Evolutionary conservation across 1,140 invertebrate genomes (phyloP).

Genomic region (Grapholita molesta): DNA sequence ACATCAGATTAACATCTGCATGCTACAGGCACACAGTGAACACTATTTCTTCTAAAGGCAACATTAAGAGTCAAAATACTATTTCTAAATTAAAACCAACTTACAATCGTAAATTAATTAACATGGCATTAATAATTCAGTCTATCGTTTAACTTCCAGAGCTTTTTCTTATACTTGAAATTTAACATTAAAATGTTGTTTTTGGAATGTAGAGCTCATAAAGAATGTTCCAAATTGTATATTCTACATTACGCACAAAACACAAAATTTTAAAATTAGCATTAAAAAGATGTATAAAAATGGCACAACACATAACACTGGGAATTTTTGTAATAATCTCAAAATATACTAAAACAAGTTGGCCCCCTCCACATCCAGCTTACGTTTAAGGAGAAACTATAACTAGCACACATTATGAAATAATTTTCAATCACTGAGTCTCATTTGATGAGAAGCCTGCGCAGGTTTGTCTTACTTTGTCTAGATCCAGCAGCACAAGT

Average conservation of each 20-base stretch:
- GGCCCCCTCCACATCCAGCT: not conserved
- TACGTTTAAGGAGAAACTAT: not conserved
- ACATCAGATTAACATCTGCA: not conserved
- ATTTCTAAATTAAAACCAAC: slow-evolving; percentile 9
- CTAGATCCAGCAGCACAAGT: slow-evolving; percentile 54
- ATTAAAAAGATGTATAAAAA: slow-evolving; percentile 5
- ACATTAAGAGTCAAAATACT: slow-evolving; percentile 1
- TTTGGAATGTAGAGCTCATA: slow-evolving; percentile 10
- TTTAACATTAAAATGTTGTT: slow-evolving; percentile 1
- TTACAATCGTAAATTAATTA: slow-evolving; percentile 11
- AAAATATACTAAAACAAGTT: slow-evolving; percentile 11
- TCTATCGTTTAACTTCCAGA: slow-evolving; percentile 17
- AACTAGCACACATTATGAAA: not conserved
- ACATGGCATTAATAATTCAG: slow-evolving; percentile 15
- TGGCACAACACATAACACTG: slow-evolving; percentile 10
- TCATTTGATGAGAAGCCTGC: slow-evolving; percentile 41
- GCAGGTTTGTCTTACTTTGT: slow-evolving; percentile 67
- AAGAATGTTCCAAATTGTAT: not conserved
- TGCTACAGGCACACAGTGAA: not conserved
- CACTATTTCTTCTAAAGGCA: slow-evolving; percentile 9
- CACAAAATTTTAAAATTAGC: not conserved
- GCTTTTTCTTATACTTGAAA: not conserved
- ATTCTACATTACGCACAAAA: not conserved
- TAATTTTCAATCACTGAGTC: not conserved
- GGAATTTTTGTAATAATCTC: slow-evolving; percentile 14